phyloP scores from a whole-genome alignment of 2,888 invertebrate genomes.

The Nemotelus nigrinus region DNA sequence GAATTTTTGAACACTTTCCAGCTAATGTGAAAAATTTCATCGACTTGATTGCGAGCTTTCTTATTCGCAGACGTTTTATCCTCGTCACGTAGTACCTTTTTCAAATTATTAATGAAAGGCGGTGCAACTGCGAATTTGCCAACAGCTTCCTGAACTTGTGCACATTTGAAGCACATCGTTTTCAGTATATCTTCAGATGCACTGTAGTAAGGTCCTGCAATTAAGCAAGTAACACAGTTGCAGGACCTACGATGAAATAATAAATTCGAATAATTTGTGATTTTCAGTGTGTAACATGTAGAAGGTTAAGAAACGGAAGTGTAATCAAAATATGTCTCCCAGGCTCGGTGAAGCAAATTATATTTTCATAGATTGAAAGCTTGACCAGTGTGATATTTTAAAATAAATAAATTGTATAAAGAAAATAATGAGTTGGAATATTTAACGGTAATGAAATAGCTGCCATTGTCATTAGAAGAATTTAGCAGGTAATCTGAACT shows the following conservation, averaged over 20 bases:
- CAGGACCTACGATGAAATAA: conserved; percentile 57
- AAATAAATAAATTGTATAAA: not conserved
- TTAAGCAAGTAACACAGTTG: conserved; percentile 63
- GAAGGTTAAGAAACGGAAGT: no score
- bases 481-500: no score
- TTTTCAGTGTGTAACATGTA: no score
- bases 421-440: no score
- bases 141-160: conserved; percentile 56
- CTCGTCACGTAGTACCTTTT: conserved; percentile 1
- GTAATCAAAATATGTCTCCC: no score
- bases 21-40: conserved; percentile 60
- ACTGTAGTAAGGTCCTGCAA: conserved; percentile 56
- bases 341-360: no score
- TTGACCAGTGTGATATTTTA: not conserved
- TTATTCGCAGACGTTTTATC: not conserved
- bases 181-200: conserved; percentile 1
- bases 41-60: not conserved
- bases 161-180: conserved; percentile 59
- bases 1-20: conserved; percentile 65
- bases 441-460: no score
- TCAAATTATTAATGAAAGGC: conserved; percentile 2
- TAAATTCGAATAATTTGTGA: no score
- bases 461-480: no score
- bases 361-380: no score
- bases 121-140: not conserved